Evolutionary conservation across 2,888 invertebrate species (phyloP), one percentile per base, ranked within the genome.

Genomic region (Trilocha varians): DNA sequence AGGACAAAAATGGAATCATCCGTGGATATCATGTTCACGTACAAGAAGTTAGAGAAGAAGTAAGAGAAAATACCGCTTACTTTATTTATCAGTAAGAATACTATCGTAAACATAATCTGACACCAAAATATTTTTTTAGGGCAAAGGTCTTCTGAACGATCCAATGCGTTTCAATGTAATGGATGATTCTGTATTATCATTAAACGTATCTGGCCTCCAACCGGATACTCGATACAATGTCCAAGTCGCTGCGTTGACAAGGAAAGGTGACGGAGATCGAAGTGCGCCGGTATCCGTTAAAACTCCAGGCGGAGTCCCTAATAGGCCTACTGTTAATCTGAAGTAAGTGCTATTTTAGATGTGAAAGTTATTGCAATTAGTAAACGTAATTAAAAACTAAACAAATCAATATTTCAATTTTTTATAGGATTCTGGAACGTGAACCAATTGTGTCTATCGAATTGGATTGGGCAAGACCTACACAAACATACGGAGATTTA

Each of bases 21-120:
- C 90, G 97, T 46, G 98, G 98, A 16, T 99, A 98, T 82, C 98
- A 98, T 73, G 95, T 99, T 43, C 96, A 97, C 71, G 93, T 96
- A 1, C 96, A 97, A 75, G 96, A 97, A 87, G 89, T 94, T 37
- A 90, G 92, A 65, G 93, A 94, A 69, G 93, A 94, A 89, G 95
- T 94, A 72, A 66, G 69, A 49, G n/a, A n/a, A n/a, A n/a, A n/a
- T n/a, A n/a, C n/a, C n/a, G n/a, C n/a, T n/a, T n/a, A n/a, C n/a
- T n/a, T n/a, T n/a, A n/a, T n/a, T 9, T 25, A 25, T 2, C 6
- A 25, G 6, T 3, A 0, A 25, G 2, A 25, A 25, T 9, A 25
- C 11, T 2, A 25, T 3, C 25, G 4, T 2, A 25, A 25, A 11
- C 6, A 4, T 25, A 9, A 9, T 25, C 11, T 38, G 16, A 37